Evolutionary conservation across 2,113 vertebrate genomes (phyloP).

Genomic region (Symphodus melops): DNA sequence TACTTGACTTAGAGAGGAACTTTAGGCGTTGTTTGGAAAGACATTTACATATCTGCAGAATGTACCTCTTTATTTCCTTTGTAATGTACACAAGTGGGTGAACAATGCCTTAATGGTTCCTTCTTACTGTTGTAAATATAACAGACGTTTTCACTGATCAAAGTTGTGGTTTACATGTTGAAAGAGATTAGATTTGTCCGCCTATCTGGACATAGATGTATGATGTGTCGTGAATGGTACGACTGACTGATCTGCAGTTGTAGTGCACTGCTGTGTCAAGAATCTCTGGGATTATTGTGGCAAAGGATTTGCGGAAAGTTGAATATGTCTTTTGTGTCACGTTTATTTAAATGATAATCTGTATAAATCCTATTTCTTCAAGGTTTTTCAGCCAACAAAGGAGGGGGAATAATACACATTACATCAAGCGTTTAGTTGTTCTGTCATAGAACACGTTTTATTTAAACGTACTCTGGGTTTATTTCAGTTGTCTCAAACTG

Average conservation of each 20-base stretch:
- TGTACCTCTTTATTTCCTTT: conserved; percentile 21
- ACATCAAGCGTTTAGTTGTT: neutral
- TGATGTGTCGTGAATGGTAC: conserved; percentile 13
- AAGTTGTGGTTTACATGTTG: conserved; percentile 30
- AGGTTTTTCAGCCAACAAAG: neutral
- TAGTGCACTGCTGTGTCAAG: conserved; percentile 41
- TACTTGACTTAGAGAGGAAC: neutral
- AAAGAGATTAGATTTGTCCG: conserved; percentile 26
- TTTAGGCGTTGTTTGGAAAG: neutral
- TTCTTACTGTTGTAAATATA: conserved; percentile 32
- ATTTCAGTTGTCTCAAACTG: neutral
- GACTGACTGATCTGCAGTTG: neutral
- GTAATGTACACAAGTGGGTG: conserved; percentile 10
- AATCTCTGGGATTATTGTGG: conserved; percentile 54
- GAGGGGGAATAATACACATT: neutral
- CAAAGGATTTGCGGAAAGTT: neutral
- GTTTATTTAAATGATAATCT: conserved; percentile 19
- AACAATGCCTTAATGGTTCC: conserved; percentile 50
- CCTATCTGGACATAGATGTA: neutral
- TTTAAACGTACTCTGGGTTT: neutral
- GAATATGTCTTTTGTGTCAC: conserved; percentile 7
- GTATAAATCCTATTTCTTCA: neutral
- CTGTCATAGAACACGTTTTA: neutral
- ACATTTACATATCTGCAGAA: neutral
- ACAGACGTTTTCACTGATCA: neutral